Conservation (phyloP, 2,113 vertebrate genomes). For the Xenus cinereus region DNA sequence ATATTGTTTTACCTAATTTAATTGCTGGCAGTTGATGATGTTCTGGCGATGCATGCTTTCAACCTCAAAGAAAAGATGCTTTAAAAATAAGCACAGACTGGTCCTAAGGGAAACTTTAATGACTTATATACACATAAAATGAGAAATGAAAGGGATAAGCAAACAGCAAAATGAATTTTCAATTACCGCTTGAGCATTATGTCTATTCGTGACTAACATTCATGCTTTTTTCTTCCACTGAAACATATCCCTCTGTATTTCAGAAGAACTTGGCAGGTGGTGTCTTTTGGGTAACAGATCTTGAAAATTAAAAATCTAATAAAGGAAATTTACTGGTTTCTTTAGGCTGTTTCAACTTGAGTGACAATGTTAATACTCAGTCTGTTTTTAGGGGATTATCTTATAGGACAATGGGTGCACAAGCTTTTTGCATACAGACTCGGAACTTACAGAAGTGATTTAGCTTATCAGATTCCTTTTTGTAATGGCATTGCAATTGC, state of each 20-base stretch:
- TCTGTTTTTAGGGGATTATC: not conserved
- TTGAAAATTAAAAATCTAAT: not conserved
- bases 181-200: not conserved
- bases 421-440: not conserved
- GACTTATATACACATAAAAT: not conserved
- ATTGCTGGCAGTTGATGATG: not conserved
- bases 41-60: not conserved
- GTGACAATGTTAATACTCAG: not conserved
- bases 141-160: not conserved
- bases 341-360: not conserved
- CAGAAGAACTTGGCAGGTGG: not conserved
- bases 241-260: not conserved
- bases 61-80: not conserved
- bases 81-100: not conserved
- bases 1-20: not conserved
- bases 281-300: not conserved
- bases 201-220: not conserved
- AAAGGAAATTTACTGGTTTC: not conserved
- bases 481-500: not conserved
- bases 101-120: not conserved
- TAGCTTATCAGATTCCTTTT: not conserved
- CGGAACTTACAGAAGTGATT: not conserved
- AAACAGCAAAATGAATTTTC: constrained; percentile 27
- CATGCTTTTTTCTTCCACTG: not conserved
- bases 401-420: not conserved